Evolutionary conservation across 2,797 vertebrate species (phyloP).

Genomic region (Acomys russatus): DNA sequence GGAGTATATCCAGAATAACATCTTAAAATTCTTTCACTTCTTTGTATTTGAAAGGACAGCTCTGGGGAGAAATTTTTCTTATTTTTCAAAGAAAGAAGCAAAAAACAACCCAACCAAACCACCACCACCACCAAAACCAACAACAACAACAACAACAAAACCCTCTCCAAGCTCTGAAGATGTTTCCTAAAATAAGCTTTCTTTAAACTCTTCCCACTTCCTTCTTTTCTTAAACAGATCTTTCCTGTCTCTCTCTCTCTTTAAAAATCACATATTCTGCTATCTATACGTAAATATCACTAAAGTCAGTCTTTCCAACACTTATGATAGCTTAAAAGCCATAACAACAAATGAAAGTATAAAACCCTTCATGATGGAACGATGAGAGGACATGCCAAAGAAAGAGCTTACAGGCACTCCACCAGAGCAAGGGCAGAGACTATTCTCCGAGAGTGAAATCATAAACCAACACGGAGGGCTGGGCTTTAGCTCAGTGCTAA

Average conservation of each 20-base stretch:
- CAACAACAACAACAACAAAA: not conserved
- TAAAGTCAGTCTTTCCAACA: not conserved
- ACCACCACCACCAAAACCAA: too few relatives aligned
- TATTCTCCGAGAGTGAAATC: not conserved
- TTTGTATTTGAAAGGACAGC: not conserved
- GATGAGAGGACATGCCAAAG: not conserved
- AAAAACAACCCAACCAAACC: not conserved
- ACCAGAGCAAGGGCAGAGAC: not conserved
- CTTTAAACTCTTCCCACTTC: not conserved
- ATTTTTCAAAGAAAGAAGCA: not conserved
- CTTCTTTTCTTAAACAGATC: not conserved
- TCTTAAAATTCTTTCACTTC: not conserved
- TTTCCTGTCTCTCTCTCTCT: not conserved
- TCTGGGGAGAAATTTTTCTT: not conserved
- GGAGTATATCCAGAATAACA: not conserved
- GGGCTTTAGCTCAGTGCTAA: not conserved
- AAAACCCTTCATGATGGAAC: not conserved
- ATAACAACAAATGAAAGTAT: not conserved
- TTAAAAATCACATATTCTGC: not conserved
- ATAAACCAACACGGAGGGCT: not conserved
- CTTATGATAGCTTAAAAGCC: not conserved
- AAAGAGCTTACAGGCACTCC: not conserved
- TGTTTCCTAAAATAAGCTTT: not conserved
- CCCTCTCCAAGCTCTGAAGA: not conserved
- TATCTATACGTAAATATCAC: not conserved